Evolutionary conservation across 1,140 invertebrate species (phyloP).

Genomic region (Notospermus geniculatus): DNA sequence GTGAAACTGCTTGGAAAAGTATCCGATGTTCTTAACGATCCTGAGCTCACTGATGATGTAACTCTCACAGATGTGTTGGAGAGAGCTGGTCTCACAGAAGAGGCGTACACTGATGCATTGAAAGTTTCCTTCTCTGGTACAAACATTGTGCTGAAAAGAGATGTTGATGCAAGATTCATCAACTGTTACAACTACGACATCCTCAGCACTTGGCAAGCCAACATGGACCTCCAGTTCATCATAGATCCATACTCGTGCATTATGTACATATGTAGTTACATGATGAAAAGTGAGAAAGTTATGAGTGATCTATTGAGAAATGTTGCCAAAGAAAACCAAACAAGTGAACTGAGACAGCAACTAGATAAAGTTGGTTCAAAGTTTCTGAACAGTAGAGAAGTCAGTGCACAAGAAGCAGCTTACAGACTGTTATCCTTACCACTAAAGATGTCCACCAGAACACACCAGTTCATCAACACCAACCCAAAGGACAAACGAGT

Average conservation of each 20-base stretch:
- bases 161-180: neutral
- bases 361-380: neutral
- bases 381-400: constrained; percentile 20
- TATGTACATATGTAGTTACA: neutral
- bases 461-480: neutral
- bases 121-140: too few species aligned
- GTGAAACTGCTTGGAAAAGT: too few species aligned
- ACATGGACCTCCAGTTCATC: constrained; percentile 7
- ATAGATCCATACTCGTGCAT: neutral
- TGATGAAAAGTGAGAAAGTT: constrained; percentile 4
- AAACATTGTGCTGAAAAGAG: too few species aligned
- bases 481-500: neutral
- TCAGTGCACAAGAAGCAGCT: constrained; percentile 29
- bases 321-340: neutral
- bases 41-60: too few species aligned
- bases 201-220: constrained; percentile 1
- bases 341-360: neutral
- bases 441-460: constrained; percentile 1
- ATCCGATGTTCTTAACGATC: too few species aligned
- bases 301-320: constrained; percentile 1
- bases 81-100: too few species aligned
- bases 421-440: constrained; percentile 25
- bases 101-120: too few species aligned
- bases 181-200: constrained; percentile 6
- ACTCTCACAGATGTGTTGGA: too few species aligned